Base-by-base conservation (phyloP, 30 jellyfish, hydroid and myxozoan genomes). In the Aurelia aurita region DNA sequence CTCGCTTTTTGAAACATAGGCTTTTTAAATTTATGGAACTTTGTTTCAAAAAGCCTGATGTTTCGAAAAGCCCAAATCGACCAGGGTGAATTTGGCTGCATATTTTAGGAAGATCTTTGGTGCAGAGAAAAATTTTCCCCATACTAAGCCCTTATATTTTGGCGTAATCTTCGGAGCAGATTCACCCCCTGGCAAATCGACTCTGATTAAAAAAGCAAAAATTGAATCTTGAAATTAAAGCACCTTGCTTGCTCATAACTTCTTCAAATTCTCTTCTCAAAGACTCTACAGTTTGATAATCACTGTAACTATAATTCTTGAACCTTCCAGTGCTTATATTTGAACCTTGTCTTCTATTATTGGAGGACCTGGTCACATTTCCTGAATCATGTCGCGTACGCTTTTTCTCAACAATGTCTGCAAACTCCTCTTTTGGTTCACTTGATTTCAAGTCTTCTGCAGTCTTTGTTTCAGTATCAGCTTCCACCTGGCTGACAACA, bases 221-320 rank as follows among this genome's bases (percentile, higher is more conserved):
- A 32, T 16, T 68, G 25, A 18, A 39, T 39, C 16, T 39, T 8
- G 60, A 29, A 43, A 25, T 3, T 7, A 15, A 32, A 29, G 32
- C 46, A 74, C 86, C 86, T 39, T 49, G 59, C 74, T 53, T 31
- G 26, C 1, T 22, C 23, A 74, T 9, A 15, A 81, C 79, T 34
- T 39, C 27, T 19, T 67, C 65, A 45, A 81, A 81, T 10, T 81
- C 91, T 69, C 12, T 31, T 34, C 78, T 68, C 58, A 81, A 47
- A 14, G 78, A 53, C n/a, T 19, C 77, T 35, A 77, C 91, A 31
- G 59, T 67, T 39, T 29, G 79, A 60, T 66, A 81, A 39, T 81
- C 91, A 54, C 91, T 69, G 70, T 34, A 57, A 57, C 91, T 81
- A 84, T 81, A 81, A 34, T 81, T 81, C 59, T 71, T 67, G 26